Evolutionary conservation across 2,113 vertebrate genomes (phyloP), one percentile per base, ranked within the genome.

Genomic region (Phalacrocorax pelagicus): DNA sequence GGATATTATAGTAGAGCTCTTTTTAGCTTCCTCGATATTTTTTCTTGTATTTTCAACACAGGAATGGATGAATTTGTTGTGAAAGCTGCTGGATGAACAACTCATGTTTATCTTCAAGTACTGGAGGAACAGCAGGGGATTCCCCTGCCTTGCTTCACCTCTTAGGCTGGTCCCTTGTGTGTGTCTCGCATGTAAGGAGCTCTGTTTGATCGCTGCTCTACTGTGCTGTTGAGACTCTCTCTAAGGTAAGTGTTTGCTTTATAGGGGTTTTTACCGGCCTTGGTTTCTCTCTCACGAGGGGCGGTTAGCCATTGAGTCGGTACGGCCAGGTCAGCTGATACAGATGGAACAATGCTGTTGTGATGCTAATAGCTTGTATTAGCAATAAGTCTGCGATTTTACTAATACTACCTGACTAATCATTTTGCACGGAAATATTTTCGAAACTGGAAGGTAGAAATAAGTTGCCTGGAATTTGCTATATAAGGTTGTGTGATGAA

Each of bases 231-330:
- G 36, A 46, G 16, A 49, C 23, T 8, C 20, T 67, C 8, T 67
- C 8, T 8, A 38, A 88, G 34, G 23, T 81, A 63, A 81, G 62
- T 40, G 36, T 72, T 74, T 69, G 11, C 15, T 85, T 91, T 9
- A 10, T 11, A 21, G 30, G 5, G 0, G 5, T 6, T 7, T 61
- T 29, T 21, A 5, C 6, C 7, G 11, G 7, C 1, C 23, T 47
- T 17, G 12, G 26, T 16, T 81, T 89, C 65, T 20, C 5, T 22
- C 15, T 40, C 2, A 0, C 49, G 40, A 18, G 12, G 22, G 55
- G n/a, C 14, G 9, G 22, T 51, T 66, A 47, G 15, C 26, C 3
- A 17, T 18, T 70, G 49, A 40, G 30, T 18, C 62, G 62, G 15
- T 71, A 17, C 29, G 44, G 36, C 6, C 5, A 49, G 22, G 24